A percentile compares a stretch with the other conserved stretches of the same genome.
Conservation (phyloP, 1,140 invertebrate genomes). For the Drosophila bocqueti region DNA sequence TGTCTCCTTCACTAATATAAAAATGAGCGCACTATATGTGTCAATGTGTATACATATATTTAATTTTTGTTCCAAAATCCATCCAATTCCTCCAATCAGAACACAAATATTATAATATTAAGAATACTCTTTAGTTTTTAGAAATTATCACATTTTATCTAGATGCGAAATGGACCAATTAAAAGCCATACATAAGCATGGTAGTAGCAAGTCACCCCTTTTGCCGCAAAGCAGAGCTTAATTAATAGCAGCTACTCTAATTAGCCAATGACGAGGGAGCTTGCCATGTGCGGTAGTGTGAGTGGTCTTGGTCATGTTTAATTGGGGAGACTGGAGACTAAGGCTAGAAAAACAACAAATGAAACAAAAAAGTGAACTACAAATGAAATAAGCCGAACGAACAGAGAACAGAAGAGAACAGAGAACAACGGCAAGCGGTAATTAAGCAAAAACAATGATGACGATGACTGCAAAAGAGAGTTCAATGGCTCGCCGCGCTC, state of each 20-base stretch:
- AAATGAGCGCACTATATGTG: too few species aligned
- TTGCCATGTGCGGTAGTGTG: background rate
- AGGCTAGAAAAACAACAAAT: conserved; percentile 9
- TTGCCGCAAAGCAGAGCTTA: conserved; percentile 35
- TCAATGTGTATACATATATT: too few species aligned
- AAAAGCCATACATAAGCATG: conserved; percentile 22
- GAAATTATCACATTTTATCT: too few species aligned
- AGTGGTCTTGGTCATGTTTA: conserved; percentile 5
- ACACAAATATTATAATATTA: too few species aligned
- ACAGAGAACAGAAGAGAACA: conserved; percentile 13
- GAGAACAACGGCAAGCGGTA: conserved; percentile 22
- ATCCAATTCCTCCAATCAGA: too few species aligned
- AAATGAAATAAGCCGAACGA: conserved; percentile 30
- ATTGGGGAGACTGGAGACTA: conserved; percentile 13
- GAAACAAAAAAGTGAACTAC: conserved; percentile 6
- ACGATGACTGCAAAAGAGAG: conserved; percentile 33
- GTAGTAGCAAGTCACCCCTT: conserved; percentile 43
- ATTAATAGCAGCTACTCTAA: conserved; percentile 59
- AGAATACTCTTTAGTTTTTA: too few species aligned
- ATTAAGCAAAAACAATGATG: conserved; percentile 60
- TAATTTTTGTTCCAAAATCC: too few species aligned
- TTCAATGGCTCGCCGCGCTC: conserved; percentile 18
- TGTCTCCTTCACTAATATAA: too few species aligned
- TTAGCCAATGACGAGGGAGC: conserved; percentile 74
- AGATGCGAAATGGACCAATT: conserved; percentile 46